Conservation (phyloP, 2,797 vertebrate species). For the Macropodus opercularis region DNA sequence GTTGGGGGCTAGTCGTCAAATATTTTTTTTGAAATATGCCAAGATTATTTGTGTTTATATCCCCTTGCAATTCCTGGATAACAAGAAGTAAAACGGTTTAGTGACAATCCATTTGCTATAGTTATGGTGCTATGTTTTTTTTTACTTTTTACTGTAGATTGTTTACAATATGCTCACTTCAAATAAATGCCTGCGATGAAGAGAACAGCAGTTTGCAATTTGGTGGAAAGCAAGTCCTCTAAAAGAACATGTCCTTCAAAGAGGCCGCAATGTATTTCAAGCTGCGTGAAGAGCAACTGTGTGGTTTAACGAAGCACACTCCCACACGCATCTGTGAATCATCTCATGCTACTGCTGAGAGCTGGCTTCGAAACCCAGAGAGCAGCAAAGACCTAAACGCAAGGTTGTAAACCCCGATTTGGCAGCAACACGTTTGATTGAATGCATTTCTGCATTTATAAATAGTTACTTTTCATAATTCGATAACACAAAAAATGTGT, state of each 20-base stretch:
- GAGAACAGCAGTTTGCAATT: conserved; percentile 36
- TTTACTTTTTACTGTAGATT: conserved; percentile 33
- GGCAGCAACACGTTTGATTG: conserved; percentile 18
- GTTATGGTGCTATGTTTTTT: conserved; percentile 21
- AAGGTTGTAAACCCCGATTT: conserved; percentile 8
- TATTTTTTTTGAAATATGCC: conserved; percentile 1
- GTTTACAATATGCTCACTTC: conserved; percentile 34
- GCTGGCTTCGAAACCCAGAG: conserved; percentile 22
- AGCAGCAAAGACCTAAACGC: conserved; percentile 24
- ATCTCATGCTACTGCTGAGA: conserved; percentile 36
- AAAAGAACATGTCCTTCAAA: conserved; percentile 43
- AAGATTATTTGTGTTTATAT: conserved; percentile 3
- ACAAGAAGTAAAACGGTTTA: conserved; percentile 2
- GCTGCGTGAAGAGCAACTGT: conserved; percentile 27
- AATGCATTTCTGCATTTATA: neutral
- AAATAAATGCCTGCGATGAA: conserved; percentile 32
- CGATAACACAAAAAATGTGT: neutral
- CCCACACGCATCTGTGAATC: conserved; percentile 35
- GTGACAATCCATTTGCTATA: conserved; percentile 14
- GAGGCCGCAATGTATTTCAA: conserved; percentile 32
- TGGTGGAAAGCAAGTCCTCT: conserved; percentile 31
- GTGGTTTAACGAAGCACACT: conserved; percentile 34
- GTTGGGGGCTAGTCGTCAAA: conserved; percentile 2
- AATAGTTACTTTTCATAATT: neutral
- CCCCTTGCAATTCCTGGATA: conserved; percentile 16